A percentile compares a stretch with the other conserved stretches of the same genome.
These are phyloP conservation scores for Aptenodytes patagonicus DNA, from an alignment of 2,113 vertebrate species.

Conservation along the genomic window DNA sequence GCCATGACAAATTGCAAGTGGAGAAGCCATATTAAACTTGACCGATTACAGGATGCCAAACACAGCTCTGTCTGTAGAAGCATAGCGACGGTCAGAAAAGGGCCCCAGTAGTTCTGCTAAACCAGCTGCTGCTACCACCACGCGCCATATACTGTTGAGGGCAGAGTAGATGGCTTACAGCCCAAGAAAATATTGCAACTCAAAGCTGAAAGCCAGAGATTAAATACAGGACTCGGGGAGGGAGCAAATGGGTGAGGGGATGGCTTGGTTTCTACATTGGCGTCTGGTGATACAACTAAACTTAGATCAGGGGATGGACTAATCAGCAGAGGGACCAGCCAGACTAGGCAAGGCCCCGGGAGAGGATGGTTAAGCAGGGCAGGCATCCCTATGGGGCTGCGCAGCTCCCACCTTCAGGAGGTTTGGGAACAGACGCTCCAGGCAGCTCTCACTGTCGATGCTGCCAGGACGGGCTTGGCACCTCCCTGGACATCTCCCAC, in stretches of 20 bases:
- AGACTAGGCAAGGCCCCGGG: background rate
- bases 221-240: background rate
- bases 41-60: background rate
- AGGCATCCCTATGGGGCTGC: rapidly evolving
- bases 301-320: background rate
- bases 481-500: background rate
- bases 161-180: background rate
- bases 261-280: background rate
- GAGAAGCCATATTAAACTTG: background rate
- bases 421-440: background rate
- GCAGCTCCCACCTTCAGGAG: background rate
- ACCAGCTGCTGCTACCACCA: background rate
- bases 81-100: background rate
- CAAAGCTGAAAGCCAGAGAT: background rate
- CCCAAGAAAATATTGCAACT: background rate
- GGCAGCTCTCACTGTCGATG: rapidly evolving
- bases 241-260: background rate
- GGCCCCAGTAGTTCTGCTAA: background rate
- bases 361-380: background rate
- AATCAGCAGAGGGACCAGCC: background rate
- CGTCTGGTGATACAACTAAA: no score
- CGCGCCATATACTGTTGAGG: rapidly evolving
- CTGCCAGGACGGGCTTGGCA: background rate
- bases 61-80: background rate
- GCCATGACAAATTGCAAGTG: background rate